Percentiles rank a stretch among this genome's conserved stretches.
Evolutionary conservation across 2,113 vertebrate species (phyloP).

Genomic region (Caracal caracal): DNA sequence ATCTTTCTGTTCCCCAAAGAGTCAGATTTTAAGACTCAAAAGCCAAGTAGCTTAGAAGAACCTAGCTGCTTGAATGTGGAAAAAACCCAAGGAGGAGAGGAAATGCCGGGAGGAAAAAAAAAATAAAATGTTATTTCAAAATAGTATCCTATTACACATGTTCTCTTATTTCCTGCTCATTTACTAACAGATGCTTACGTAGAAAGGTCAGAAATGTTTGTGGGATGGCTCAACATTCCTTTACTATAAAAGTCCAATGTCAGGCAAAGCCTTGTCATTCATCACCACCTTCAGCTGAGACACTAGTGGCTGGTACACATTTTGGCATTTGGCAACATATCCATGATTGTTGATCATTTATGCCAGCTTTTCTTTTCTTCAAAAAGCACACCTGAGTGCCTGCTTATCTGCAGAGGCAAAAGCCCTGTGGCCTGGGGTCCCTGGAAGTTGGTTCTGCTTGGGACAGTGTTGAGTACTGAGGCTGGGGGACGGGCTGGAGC

Average conservation of each 20-base stretch:
- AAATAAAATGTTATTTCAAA: background rate
- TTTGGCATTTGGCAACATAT: background rate
- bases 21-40: constrained; percentile 27
- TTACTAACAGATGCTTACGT: background rate
- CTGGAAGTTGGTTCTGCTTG: background rate
- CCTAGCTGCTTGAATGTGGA: background rate
- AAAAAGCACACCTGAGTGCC: background rate
- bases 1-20: background rate
- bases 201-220: constrained; percentile 15
- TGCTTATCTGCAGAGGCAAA: background rate
- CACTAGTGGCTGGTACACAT: background rate
- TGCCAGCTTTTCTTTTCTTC: background rate
- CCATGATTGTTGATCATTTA: background rate
- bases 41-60: constrained; percentile 7
- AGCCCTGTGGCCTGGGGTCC: background rate
- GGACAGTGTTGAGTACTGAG: background rate
- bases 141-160: background rate
- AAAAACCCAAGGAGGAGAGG: background rate
- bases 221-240: background rate
- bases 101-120: background rate
- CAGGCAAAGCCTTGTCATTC: background rate
- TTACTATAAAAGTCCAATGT: background rate
- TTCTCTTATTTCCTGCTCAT: background rate
- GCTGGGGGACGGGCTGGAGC: background rate
- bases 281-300: background rate